Conservation (phyloP, 2,113 vertebrate species). For the Cavia porcellus region DNA sequence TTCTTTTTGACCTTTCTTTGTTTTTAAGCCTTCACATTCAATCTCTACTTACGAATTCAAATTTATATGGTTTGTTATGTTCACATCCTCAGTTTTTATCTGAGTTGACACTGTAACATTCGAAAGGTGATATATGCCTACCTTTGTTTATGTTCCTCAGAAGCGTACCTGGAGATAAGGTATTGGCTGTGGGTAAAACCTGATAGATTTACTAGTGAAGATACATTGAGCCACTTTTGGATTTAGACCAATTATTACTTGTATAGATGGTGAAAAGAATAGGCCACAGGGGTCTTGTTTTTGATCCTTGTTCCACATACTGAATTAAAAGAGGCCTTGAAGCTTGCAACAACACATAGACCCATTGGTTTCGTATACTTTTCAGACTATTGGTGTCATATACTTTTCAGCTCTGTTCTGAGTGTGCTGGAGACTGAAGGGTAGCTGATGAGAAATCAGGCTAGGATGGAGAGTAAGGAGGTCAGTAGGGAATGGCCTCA, state of each 20-base stretch:
- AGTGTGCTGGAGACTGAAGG: not conserved
- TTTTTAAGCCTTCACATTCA: conserved; percentile 6
- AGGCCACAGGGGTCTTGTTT: not conserved
- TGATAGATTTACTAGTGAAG: not conserved
- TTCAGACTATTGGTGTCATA: not conserved
- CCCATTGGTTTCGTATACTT: not conserved
- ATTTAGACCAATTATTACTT: not conserved
- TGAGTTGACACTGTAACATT: not conserved
- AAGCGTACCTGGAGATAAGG: not conserved
- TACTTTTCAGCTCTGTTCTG: not conserved
- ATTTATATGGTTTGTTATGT: not conserved
- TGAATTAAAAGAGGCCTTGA: not conserved
- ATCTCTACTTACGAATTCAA: conserved; percentile 37
- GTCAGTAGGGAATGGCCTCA: not conserved
- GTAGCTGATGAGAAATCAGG: not conserved
- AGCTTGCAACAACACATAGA: not conserved
- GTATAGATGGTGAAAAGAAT: not conserved
- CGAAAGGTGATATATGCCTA: not conserved
- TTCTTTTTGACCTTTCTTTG: not conserved
- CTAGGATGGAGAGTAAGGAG: not conserved
- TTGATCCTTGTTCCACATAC: not conserved
- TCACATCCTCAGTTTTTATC: not conserved
- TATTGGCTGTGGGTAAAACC: not conserved
- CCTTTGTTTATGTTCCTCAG: conserved; percentile 45
- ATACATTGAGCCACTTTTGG: not conserved